Evolutionary conservation across 2,113 vertebrate genomes (phyloP).

Genomic region (Caranx ignobilis): DNA sequence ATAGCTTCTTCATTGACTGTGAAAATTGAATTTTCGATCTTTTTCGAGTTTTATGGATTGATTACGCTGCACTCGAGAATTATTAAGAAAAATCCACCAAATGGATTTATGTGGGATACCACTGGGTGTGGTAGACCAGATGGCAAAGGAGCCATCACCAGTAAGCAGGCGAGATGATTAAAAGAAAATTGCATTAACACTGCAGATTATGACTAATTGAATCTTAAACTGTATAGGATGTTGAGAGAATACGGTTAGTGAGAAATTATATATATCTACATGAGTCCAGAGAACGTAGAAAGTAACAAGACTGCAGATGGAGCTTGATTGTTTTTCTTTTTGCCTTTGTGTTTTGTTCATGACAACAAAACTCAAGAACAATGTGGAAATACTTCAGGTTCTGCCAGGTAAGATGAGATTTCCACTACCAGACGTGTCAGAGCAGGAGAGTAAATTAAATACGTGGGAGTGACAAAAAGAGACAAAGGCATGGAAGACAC

Average conservation of each 20-base stretch:
- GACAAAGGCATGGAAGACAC: slow-evolving; percentile 35
- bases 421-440: slow-evolving; percentile 47
- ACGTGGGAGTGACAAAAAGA: slow-evolving; percentile 48
- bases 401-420: slow-evolving; percentile 44
- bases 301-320: not conserved
- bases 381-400: slow-evolving; percentile 20
- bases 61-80: slow-evolving; percentile 19
- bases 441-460: slow-evolving; percentile 38
- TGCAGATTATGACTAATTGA: slow-evolving; percentile 9
- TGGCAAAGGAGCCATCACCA: slow-evolving; percentile 43
- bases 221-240: not conserved
- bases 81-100: slow-evolving; percentile 18
- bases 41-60: slow-evolving; percentile 10
- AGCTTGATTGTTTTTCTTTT: not conserved
- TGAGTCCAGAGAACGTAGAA: not conserved
- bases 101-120: slow-evolving; percentile 16
- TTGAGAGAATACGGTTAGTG: not conserved
- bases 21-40: slow-evolving; percentile 39
- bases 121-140: slow-evolving; percentile 27
- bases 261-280: not conserved
- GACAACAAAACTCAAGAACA: slow-evolving; percentile 19
- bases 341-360: not conserved
- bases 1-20: slow-evolving; percentile 27
- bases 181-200: slow-evolving; percentile 34
- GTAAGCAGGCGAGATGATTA: slow-evolving; percentile 30